A percentile compares a stretch with the other conserved stretches of the same genome.
These are phyloP conservation scores for Beroe ovata DNA, from an alignment of 37 sponge, comb jelly and placozoan species.

Conservation along the genomic window DNA sequence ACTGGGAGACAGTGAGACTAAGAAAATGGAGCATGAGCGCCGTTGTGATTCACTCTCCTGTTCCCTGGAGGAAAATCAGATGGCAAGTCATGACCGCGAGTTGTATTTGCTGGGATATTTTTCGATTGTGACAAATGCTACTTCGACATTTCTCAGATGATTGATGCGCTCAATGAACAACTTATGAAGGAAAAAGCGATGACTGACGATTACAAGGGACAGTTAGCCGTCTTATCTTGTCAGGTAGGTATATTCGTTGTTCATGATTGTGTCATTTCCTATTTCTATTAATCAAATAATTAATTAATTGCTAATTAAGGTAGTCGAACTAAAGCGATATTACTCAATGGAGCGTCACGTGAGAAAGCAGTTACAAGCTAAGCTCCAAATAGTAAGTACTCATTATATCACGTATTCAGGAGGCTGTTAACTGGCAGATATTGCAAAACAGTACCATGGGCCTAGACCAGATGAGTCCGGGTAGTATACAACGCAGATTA, in stretches of 20 bases:
- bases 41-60: slow-evolving; percentile 1
- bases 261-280: too few species aligned
- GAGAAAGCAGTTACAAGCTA: slow-evolving; percentile 52
- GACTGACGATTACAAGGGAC: slow-evolving; percentile 29
- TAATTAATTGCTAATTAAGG: slow-evolving; percentile 21
- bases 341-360: slow-evolving; percentile 64
- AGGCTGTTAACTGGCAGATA: slow-evolving; percentile 25
- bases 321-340: slow-evolving; percentile 33
- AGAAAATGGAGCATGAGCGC: background rate
- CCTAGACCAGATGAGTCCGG: slow-evolving; percentile 19
- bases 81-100: too few species aligned
- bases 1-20: background rate
- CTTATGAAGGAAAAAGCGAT: background rate
- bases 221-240: slow-evolving; percentile 22
- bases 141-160: slow-evolving; percentile 1
- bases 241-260: too few species aligned
- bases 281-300: too few species aligned
- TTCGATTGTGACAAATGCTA: too few species aligned
- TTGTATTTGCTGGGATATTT: too few species aligned
- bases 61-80: slow-evolving; percentile 35
- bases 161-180: background rate
- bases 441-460: slow-evolving; percentile 15
- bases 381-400: slow-evolving; percentile 55
- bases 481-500: background rate
- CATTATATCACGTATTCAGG: background rate